phyloP scores from a whole-genome alignment of 2,888 invertebrate species.

The Alentia gelatinosa region DNA sequence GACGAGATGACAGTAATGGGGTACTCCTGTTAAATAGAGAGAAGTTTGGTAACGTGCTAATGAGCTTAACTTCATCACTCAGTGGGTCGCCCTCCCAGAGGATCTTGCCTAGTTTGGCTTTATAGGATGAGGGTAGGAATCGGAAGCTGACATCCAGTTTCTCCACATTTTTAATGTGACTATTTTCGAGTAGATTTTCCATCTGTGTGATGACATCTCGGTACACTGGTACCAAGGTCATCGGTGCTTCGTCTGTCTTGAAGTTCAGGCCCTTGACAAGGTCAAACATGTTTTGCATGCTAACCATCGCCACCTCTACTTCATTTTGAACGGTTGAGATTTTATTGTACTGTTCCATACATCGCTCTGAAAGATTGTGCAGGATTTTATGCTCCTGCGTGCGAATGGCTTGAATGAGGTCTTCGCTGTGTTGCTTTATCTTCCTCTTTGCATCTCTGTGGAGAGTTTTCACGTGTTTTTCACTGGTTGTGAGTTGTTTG shows the following conservation, averaged over 20 bases:
- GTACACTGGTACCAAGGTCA: slow-evolving; percentile 32
- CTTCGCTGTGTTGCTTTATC: slow-evolving; percentile 7
- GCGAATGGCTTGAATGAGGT: background rate
- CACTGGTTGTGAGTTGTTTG: background rate
- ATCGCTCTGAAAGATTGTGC: background rate
- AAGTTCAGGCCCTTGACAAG: background rate
- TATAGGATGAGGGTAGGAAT: slow-evolving; percentile 9
- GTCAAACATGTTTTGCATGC: slow-evolving; percentile 46
- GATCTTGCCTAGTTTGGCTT: slow-evolving; percentile 27
- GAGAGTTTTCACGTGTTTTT: background rate
- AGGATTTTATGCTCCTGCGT: slow-evolving; percentile 22
- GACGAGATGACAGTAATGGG: background rate
- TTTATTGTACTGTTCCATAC: background rate
- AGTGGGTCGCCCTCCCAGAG: background rate
- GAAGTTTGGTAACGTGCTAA: background rate
- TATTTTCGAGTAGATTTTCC: slow-evolving; percentile 34
- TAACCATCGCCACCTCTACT: slow-evolving; percentile 24
- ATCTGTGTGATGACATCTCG: slow-evolving; percentile 21
- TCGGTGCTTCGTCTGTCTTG: background rate
- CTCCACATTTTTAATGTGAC: background rate
- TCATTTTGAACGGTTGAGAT: background rate
- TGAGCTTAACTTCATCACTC: background rate
- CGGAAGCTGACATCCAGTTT: background rate
- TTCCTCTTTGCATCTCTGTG: background rate
- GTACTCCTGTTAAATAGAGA: background rate